Conservation (phyloP, 2,888 invertebrate genomes). For the Cartodere bifasciata region DNA sequence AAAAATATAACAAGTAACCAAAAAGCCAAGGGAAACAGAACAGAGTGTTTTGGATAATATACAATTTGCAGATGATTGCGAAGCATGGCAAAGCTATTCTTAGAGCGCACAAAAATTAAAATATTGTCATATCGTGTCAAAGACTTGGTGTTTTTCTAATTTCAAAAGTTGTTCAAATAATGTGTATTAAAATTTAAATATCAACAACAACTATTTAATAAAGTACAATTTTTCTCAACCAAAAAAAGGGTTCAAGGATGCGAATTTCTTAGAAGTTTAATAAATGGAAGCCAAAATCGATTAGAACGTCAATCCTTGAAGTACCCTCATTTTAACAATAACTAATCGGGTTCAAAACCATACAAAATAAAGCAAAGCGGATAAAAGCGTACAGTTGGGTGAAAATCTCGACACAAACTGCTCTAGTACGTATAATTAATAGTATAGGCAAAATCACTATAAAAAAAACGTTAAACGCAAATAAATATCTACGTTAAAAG, state of each 20-base stretch:
- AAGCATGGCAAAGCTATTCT: too few relatives aligned
- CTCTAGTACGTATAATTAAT: too few relatives aligned
- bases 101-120: conserved; percentile 5
- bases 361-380: conserved; percentile 12
- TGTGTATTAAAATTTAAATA: too few relatives aligned
- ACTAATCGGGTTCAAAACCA: conserved; percentile 16
- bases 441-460: too few relatives aligned
- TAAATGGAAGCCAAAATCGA: conserved; percentile 30
- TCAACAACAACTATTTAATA: conserved; percentile 27
- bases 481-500: too few relatives aligned
- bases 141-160: conserved; percentile 11
- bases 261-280: conserved; percentile 21
- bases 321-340: conserved; percentile 21
- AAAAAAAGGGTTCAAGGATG: too few relatives aligned
- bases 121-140: conserved; percentile 10
- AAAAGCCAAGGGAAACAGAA: conserved; percentile 19
- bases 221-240: conserved; percentile 18
- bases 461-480: too few relatives aligned
- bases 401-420: too few relatives aligned
- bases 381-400: neutral
- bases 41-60: too few relatives aligned
- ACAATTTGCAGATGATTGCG: too few relatives aligned
- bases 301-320: conserved; percentile 17
- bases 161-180: conserved; percentile 15
- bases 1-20: conserved; percentile 28